Conservation (phyloP, 2,888 invertebrate species). For the Trachelus iudaicus region DNA sequence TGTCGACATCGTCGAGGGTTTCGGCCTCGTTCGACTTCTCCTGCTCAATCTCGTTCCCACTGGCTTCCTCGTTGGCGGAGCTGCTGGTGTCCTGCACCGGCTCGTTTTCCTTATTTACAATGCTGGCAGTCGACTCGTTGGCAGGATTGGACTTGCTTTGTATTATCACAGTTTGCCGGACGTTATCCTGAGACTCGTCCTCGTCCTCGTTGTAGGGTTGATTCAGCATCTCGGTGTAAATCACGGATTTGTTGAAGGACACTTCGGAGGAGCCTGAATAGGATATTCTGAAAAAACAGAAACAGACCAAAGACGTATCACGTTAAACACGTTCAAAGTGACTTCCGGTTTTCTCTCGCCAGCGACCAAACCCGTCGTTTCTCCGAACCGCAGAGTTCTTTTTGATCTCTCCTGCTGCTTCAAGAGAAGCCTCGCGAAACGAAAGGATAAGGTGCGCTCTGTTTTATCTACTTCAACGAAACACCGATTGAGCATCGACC, state of each 20-base stretch:
- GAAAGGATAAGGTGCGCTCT: too few species aligned
- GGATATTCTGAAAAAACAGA: constrained; percentile 27
- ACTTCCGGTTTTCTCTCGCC: too few species aligned
- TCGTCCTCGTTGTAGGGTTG: constrained; percentile 20
- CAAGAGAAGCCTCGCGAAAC: too few species aligned
- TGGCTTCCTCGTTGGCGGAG: constrained; percentile 13
- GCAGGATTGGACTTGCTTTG: constrained; percentile 9
- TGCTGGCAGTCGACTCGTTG: constrained; percentile 13
- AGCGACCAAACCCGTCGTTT: too few species aligned
- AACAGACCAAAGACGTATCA: too few species aligned
- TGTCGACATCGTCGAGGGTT: constrained; percentile 56
- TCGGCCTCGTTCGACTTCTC: constrained; percentile 27
- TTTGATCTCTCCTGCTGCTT: too few species aligned
- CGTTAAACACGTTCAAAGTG: too few species aligned
- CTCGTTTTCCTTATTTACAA: constrained; percentile 21
- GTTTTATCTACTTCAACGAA: too few species aligned
- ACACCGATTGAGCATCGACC: too few species aligned
- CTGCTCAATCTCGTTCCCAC: constrained; percentile 9
- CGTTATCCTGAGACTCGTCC: constrained; percentile 16
- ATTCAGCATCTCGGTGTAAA: constrained; percentile 8
- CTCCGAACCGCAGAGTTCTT: too few species aligned
- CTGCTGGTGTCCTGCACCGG: constrained; percentile 4
- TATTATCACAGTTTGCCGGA: constrained; percentile 12
- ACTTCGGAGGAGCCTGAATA: constrained; percentile 34
- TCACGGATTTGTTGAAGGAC: constrained; percentile 26